A percentile compares a stretch with the other conserved stretches of the same genome.
Conservation (phyloP, 2,888 invertebrate species). For the Dasysyrphus tricinctus region DNA sequence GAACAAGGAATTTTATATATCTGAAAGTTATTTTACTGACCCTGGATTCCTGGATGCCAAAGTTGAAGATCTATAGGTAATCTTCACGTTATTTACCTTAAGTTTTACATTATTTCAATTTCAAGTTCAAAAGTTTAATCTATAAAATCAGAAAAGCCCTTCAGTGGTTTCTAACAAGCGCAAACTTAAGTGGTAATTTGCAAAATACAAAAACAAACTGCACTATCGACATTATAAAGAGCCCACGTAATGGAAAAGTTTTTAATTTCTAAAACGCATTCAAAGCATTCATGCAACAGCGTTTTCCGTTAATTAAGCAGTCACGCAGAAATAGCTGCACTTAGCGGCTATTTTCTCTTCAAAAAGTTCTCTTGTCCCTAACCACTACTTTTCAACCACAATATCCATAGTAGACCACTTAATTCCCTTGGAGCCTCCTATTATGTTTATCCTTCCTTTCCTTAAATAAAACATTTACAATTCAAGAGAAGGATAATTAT, state of each 20-base stretch:
- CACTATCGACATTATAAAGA: not conserved
- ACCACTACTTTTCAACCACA: not conserved
- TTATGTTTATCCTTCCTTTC: conserved; percentile 33
- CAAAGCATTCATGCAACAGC: conserved; percentile 14
- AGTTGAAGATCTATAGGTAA: too few relatives aligned
- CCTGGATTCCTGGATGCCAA: too few relatives aligned
- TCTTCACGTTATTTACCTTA: too few relatives aligned
- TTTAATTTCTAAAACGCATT: not conserved
- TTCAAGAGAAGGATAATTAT: conserved; percentile 31
- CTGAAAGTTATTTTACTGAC: too few relatives aligned
- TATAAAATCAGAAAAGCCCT: too few relatives aligned
- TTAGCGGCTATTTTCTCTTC: conserved; percentile 8
- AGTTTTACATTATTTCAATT: too few relatives aligned
- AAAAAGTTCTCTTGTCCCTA: not conserved
- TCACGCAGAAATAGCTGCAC: conserved; percentile 31
- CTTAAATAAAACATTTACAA: conserved; percentile 52
- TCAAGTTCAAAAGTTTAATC: too few relatives aligned
- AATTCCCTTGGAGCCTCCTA: conserved; percentile 13
- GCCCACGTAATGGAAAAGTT: not conserved
- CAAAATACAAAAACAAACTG: not conserved
- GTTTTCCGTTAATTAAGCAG: conserved; percentile 26
- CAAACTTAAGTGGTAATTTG: not conserved
- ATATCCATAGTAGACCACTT: not conserved
- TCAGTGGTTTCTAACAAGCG: too few relatives aligned
- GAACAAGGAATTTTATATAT: too few relatives aligned